Percentiles rank a stretch among this genome's conserved stretches.
These are phyloP conservation scores for Microcebus lehilahytsara DNA, from an alignment of 2,113 vertebrate species.

Conservation along the genomic window DNA sequence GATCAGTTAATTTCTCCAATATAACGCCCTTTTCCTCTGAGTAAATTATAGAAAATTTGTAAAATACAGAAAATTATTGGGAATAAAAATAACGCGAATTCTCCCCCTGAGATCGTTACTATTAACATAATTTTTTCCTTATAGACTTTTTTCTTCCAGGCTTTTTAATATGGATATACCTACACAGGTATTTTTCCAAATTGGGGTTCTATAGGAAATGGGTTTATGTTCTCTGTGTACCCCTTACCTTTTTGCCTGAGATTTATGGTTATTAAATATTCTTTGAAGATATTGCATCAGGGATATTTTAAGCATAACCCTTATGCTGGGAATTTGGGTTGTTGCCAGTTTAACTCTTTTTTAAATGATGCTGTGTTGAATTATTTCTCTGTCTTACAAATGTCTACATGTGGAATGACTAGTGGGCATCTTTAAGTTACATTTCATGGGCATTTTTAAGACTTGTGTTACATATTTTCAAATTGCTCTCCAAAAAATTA, in stretches of 20 bases:
- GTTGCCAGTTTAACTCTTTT: not conserved
- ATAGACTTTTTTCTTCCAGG: too few species aligned
- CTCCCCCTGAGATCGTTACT: not conserved
- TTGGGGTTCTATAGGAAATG: not conserved
- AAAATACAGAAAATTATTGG: not conserved
- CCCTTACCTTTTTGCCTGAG: not conserved
- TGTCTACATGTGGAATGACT: not conserved
- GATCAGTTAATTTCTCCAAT: not conserved
- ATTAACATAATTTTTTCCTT: not conserved
- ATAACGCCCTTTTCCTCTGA: not conserved
- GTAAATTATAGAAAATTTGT: not conserved
- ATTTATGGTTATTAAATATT: constrained; percentile 24
- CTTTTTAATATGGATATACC: not conserved
- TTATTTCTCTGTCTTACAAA: not conserved
- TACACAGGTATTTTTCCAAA: not conserved
- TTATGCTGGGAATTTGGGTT: not conserved
- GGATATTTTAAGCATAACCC: constrained; percentile 4
- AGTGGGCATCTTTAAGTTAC: not conserved
- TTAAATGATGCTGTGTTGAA: not conserved
- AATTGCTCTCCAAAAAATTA: not conserved
- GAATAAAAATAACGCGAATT: not conserved
- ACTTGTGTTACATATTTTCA: constrained; percentile 21
- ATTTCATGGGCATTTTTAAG: not conserved
- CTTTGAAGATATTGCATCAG: not conserved
- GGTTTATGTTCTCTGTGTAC: not conserved